phyloP scores from a whole-genome alignment of 2,888 invertebrate species.

The Tenthredo scrophulariae region DNA sequence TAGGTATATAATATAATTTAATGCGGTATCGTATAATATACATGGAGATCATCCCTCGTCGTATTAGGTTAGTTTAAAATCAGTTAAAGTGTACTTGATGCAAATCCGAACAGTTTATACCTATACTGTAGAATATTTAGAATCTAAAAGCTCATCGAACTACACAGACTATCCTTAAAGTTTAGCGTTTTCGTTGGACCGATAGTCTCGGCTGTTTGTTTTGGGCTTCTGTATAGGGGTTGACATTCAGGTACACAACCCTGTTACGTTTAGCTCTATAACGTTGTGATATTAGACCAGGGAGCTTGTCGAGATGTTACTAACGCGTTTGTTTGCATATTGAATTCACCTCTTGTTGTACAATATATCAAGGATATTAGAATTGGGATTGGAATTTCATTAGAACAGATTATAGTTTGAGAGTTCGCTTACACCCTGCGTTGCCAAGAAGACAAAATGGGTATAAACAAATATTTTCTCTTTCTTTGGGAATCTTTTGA shows the following conservation, averaged over 20 bases:
- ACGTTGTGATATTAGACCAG: not conserved
- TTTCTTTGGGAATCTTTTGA: not conserved
- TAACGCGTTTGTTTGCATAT: not conserved
- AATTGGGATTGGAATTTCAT: conserved; percentile 2
- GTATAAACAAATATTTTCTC: not conserved
- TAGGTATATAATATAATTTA: not conserved
- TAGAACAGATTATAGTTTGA: not conserved
- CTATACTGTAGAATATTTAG: not conserved
- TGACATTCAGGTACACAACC: not conserved
- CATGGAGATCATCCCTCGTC: not conserved
- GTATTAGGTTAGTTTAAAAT: not conserved
- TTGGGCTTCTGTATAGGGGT: not conserved
- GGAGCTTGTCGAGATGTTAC: not conserved
- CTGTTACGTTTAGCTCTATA: not conserved
- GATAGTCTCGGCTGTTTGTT: not conserved
- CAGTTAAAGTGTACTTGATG: conserved; percentile 5
- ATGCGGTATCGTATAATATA: not conserved
- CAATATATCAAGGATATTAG: not conserved
- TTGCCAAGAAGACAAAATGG: not conserved
- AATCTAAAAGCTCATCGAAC: not conserved
- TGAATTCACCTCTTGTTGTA: not conserved
- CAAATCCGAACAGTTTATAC: not conserved
- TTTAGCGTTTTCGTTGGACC: not conserved
- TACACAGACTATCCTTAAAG: not conserved
- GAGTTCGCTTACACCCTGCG: not conserved